Conservation (phyloP, 2,113 vertebrate species). For the Salvelinus namaycush region DNA sequence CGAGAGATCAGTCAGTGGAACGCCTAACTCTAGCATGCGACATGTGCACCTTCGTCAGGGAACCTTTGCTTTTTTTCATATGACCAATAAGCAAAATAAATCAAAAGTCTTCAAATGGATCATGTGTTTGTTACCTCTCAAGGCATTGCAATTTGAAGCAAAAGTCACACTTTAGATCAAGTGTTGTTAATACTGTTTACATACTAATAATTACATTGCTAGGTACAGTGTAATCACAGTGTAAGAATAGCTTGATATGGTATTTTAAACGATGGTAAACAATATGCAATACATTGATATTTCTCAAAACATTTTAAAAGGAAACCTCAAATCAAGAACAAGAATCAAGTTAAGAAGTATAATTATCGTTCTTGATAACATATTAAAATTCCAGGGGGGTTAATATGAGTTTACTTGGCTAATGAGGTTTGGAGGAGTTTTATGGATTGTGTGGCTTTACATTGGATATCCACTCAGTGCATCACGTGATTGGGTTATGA, state of each 20-base stretch:
- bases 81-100: conserved; percentile 53
- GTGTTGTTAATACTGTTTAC: background rate
- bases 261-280: too few relatives aligned
- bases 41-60: conserved; percentile 40
- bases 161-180: background rate
- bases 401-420: too few relatives aligned
- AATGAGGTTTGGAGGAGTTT: too few relatives aligned
- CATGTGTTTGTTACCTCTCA: conserved; percentile 58
- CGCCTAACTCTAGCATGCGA: conserved; percentile 36
- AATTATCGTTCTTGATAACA: too few relatives aligned
- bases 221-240: background rate
- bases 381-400: too few relatives aligned
- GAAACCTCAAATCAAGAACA: too few relatives aligned
- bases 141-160: background rate
- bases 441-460: too few relatives aligned
- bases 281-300: too few relatives aligned
- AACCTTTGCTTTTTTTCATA: conserved; percentile 52
- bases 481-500: too few relatives aligned
- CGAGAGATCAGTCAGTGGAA: conserved; percentile 44
- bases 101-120: conserved; percentile 38
- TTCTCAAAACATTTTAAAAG: too few relatives aligned
- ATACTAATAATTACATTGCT: background rate
- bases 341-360: too few relatives aligned
- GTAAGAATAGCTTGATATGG: background rate
- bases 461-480: too few relatives aligned